phyloP scores from a whole-genome alignment of 2,113 vertebrate genomes.

The Rhombomys opimus region DNA sequence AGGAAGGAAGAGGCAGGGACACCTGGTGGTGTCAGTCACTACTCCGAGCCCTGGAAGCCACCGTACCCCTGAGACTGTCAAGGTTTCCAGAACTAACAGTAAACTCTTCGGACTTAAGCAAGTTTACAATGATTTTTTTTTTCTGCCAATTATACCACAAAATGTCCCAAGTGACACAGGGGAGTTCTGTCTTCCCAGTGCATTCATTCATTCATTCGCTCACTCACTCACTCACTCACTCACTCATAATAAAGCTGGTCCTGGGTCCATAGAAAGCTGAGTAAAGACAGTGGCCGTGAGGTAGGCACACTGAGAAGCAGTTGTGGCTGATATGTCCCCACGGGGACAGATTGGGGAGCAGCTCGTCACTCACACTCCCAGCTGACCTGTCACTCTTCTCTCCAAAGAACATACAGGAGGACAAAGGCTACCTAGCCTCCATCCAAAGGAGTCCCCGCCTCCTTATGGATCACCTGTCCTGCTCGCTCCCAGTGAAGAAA shows the following conservation, averaged over 20 bases:
- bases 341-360: neutral
- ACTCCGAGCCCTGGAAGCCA: neutral
- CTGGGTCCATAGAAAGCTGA: fast-evolving
- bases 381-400: neutral
- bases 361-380: neutral
- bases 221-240: no score
- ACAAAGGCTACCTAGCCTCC: neutral
- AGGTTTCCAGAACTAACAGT: neutral
- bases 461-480: no score
- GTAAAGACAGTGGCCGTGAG: neutral
- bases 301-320: no score
- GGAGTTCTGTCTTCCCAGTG: neutral
- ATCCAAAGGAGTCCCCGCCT: fast-evolving
- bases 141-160: neutral
- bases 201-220: no score
- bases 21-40: fast-evolving
- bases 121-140: neutral
- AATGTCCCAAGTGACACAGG: neutral
- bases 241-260: neutral
- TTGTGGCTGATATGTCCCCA: fast-evolving
- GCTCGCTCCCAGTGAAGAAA: neutral
- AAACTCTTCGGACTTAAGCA: neutral
- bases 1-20: neutral
- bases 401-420: neutral
- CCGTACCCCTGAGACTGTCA: neutral